phyloP scores from a whole-genome alignment of 2,797 vertebrate species.

The Artibeus jamaicensis region DNA sequence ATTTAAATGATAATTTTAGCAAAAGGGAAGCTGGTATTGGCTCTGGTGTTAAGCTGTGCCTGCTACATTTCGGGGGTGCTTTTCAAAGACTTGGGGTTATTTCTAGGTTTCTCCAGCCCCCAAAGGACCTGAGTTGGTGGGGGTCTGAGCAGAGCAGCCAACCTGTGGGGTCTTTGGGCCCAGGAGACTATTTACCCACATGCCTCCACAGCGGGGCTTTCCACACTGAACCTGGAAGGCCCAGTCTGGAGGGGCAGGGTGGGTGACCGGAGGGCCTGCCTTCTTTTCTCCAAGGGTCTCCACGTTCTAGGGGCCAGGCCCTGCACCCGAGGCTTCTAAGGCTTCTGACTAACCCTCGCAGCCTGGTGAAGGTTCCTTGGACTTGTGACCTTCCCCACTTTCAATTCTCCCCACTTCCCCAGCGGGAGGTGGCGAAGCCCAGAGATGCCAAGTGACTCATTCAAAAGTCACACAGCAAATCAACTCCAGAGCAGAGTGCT shows the following conservation, averaged over 20 bases:
- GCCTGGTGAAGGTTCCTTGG: background rate
- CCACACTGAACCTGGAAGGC: background rate
- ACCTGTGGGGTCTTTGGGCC: background rate
- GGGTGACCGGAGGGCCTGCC: background rate
- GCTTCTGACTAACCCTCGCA: background rate
- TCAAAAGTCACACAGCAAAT: slow-evolving; percentile 59
- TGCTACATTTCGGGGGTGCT: background rate
- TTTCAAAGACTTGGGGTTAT: background rate
- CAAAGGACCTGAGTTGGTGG: background rate
- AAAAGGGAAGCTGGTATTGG: background rate
- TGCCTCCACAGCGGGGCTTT: background rate
- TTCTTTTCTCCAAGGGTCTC: background rate
- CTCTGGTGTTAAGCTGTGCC: background rate
- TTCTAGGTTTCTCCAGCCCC: background rate
- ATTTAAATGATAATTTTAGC: background rate
- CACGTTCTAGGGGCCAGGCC: background rate
- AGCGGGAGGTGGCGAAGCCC: slow-evolving; percentile 13
- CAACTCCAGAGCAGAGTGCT: background rate
- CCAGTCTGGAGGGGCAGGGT: too few species aligned
- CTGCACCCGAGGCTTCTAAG: background rate
- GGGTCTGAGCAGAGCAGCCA: background rate
- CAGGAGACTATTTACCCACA: background rate
- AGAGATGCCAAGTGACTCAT: slow-evolving; percentile 72
- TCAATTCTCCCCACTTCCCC: background rate
- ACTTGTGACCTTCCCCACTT: slow-evolving; percentile 51